Percentiles rank a stretch among this genome's conserved stretches.
Conservation (phyloP, 2,888 invertebrate genomes). For the Drosophila hawaiiensis region DNA sequence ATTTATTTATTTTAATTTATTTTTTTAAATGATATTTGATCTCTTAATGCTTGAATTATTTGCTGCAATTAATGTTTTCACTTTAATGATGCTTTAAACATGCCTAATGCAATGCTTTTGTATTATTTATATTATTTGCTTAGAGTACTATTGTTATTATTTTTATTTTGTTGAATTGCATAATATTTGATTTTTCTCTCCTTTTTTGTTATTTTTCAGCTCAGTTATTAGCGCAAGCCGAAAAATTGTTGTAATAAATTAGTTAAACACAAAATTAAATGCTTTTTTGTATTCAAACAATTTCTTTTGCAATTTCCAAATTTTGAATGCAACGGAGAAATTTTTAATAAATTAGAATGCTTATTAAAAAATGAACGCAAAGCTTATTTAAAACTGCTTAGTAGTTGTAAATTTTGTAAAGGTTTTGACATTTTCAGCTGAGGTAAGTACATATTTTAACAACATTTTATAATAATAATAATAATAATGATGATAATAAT, state of each 20-base stretch:
- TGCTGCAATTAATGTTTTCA: conserved; percentile 60
- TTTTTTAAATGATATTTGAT: conserved; percentile 60
- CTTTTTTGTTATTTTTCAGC: conserved; percentile 71
- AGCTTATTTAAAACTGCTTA: conserved; percentile 39
- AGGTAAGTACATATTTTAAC: conserved; percentile 46
- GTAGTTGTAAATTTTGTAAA: conserved; percentile 22
- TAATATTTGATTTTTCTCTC: conserved; percentile 51
- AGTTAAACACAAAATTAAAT: conserved; percentile 51
- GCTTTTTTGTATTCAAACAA: conserved; percentile 48
- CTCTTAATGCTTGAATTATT: conserved; percentile 70
- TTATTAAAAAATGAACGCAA: conserved; percentile 43
- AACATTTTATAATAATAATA: background rate
- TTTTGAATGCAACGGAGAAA: conserved; percentile 2
- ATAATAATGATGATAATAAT: background rate
- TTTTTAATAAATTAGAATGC: conserved; percentile 45
- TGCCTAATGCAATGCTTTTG: conserved; percentile 58
- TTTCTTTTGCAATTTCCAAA: conserved; percentile 27
- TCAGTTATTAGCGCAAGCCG: conserved; percentile 76
- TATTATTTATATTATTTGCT: conserved; percentile 49
- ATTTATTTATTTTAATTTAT: conserved; percentile 29
- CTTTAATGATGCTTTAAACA: conserved; percentile 69
- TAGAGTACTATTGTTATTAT: conserved; percentile 55
- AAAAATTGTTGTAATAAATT: conserved; percentile 72
- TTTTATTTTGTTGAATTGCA: conserved; percentile 58
- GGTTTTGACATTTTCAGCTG: conserved; percentile 23